Conservation (phyloP, 1,140 invertebrate genomes). For the Zaprionus vittiger region DNA sequence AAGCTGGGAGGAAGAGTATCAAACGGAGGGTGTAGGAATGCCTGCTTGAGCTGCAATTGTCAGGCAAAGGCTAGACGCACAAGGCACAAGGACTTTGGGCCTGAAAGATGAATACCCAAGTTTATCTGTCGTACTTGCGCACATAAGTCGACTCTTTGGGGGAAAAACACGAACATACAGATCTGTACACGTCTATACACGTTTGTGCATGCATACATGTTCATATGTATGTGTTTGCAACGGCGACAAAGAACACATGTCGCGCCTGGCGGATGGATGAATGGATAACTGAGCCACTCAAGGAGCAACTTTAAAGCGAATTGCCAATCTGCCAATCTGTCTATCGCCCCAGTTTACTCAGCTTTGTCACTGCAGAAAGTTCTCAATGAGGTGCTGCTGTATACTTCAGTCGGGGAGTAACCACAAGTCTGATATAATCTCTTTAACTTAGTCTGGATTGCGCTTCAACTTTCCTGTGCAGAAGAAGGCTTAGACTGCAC, state of each 20-base stretch:
- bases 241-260: not conserved
- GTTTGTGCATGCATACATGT: not conserved
- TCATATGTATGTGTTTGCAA: not conserved
- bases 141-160: not conserved
- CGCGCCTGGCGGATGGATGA: not conserved
- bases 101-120: slow-evolving; percentile 33
- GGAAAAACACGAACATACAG: not conserved
- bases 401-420: not conserved
- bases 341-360: not conserved
- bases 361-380: not conserved
- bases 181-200: not conserved
- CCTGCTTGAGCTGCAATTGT: slow-evolving; percentile 37
- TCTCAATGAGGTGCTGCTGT: not conserved
- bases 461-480: not conserved
- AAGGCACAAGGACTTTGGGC: slow-evolving; percentile 22
- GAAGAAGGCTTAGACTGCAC: not conserved
- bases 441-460: not conserved
- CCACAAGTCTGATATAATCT: not conserved
- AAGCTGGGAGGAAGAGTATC: not conserved
- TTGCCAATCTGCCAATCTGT: not conserved
- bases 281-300: not conserved
- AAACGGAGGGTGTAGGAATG: not conserved
- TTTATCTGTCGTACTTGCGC: slow-evolving; percentile 30
- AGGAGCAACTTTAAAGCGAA: not conserved
- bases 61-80: slow-evolving; percentile 6